A percentile compares a stretch with the other conserved stretches of the same genome.
These are phyloP conservation scores for Pasiphila rectangulata DNA, from an alignment of 2,888 invertebrate genomes.

Conservation along the genomic window DNA sequence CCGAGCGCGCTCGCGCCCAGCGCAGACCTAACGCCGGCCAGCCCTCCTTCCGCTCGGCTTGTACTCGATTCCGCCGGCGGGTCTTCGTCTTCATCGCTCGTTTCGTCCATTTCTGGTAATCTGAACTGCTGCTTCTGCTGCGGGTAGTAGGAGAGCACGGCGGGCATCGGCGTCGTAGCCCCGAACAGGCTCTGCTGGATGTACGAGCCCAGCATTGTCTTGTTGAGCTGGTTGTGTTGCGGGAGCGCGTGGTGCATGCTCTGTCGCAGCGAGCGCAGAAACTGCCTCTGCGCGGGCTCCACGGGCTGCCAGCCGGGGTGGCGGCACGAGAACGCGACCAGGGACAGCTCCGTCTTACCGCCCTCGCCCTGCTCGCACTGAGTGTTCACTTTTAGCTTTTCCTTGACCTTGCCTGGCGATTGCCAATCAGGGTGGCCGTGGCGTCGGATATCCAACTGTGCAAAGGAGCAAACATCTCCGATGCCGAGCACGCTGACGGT, in stretches of 20 bases:
- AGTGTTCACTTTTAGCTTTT: slow-evolving; percentile 56
- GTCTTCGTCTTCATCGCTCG: slow-evolving; percentile 66
- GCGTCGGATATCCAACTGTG: slow-evolving; percentile 94
- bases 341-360: slow-evolving; percentile 97
- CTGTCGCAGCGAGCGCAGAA: slow-evolving; percentile 86
- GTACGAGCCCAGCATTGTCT: slow-evolving; percentile 75
- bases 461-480: slow-evolving; percentile 97
- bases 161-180: slow-evolving; percentile 65
- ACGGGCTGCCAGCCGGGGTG: slow-evolving; percentile 97
- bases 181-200: slow-evolving; percentile 76
- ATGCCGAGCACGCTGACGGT: slow-evolving; percentile 97
- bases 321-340: slow-evolving; percentile 96
- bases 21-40: slow-evolving; percentile 63
- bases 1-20: slow-evolving; percentile 24
- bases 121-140: slow-evolving; percentile 65
- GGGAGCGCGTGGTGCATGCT: slow-evolving; percentile 70
- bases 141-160: slow-evolving; percentile 71
- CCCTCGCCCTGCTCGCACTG: slow-evolving; percentile 88
- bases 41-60: slow-evolving; percentile 30
- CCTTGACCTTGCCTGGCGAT: slow-evolving; percentile 59
- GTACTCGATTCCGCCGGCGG: slow-evolving; percentile 23
- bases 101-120: slow-evolving; percentile 75
- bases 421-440: slow-evolving; percentile 97
- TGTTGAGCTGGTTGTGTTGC: slow-evolving; percentile 57
- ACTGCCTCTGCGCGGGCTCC: slow-evolving; percentile 84